phyloP scores from a whole-genome alignment of 2,888 invertebrate genomes.

The Xestia ashworthii region DNA sequence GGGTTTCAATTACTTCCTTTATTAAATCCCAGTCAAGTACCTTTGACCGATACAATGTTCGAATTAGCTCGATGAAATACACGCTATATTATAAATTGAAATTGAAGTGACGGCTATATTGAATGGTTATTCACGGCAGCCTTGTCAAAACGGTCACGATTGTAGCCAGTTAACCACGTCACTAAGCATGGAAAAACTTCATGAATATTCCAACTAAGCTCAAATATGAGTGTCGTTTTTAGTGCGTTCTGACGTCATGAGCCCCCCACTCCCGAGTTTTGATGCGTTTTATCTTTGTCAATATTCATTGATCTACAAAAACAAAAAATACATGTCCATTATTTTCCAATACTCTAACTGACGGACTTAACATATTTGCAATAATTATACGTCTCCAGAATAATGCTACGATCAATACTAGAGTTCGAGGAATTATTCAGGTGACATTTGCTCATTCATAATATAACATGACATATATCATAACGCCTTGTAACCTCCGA shows the following conservation, averaged over 20 bases:
- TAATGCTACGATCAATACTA: slow-evolving; percentile 37
- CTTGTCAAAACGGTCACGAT: slow-evolving; percentile 46
- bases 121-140: slow-evolving; percentile 42
- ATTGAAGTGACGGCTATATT: slow-evolving; percentile 34
- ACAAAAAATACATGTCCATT: no score
- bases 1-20: slow-evolving; percentile 15
- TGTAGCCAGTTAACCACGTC: slow-evolving; percentile 45
- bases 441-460: slow-evolving; percentile 32
- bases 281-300: no score
- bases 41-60: slow-evolving; percentile 15
- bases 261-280: no score
- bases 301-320: no score
- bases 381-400: slow-evolving; percentile 46
- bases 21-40: slow-evolving; percentile 10
- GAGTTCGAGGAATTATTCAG: slow-evolving; percentile 34
- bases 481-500: background rate
- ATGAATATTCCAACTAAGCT: slow-evolving; percentile 63
- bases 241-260: no score
- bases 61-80: slow-evolving; percentile 16
- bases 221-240: slow-evolving; percentile 4
- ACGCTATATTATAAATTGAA: slow-evolving; percentile 39
- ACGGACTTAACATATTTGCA: no score
- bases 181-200: slow-evolving; percentile 44
- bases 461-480: background rate
- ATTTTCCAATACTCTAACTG: no score